Conservation (phyloP, 2,797 vertebrate species). For the Hippocampus kuda region DNA sequence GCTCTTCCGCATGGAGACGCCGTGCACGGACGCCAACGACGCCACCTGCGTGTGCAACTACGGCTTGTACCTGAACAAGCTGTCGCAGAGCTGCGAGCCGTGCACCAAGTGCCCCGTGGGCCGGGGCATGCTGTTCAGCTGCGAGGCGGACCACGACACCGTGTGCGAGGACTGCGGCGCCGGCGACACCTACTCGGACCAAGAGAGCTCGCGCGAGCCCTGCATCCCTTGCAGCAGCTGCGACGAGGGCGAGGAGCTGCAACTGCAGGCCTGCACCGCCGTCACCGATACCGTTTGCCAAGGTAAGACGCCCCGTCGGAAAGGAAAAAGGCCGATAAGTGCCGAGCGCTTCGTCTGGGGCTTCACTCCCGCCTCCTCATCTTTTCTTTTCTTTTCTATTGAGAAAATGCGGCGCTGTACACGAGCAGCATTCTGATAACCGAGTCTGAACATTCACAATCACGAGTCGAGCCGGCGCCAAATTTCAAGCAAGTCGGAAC, state of each 20-base stretch:
- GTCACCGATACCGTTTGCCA: conserved; percentile 70
- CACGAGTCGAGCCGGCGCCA: too few species aligned
- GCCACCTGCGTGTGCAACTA: conserved; percentile 84
- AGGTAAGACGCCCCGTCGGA: conserved; percentile 53
- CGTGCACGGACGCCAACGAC: conserved; percentile 88
- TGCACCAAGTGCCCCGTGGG: conserved; percentile 79
- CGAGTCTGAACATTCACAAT: too few species aligned
- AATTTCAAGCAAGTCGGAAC: too few species aligned
- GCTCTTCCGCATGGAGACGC: conserved; percentile 77
- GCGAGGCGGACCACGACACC: conserved; percentile 71
- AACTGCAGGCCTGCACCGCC: conserved; percentile 68
- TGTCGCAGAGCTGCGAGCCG: conserved; percentile 56
- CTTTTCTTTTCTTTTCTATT: too few species aligned
- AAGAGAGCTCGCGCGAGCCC: conserved; percentile 84
- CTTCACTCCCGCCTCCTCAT: too few species aligned
- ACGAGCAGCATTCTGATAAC: too few species aligned
- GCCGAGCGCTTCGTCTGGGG: too few species aligned
- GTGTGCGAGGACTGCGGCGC: conserved; percentile 76
- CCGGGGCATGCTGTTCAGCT: conserved; percentile 73
- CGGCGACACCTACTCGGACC: conserved; percentile 80
- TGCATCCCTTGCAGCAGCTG: conserved; percentile 89
- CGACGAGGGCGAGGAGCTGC: conserved; percentile 69
- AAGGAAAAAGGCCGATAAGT: too few species aligned
- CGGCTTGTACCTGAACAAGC: conserved; percentile 63
- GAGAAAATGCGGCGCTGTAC: too few species aligned